Percentiles rank a stretch among this genome's conserved stretches.
Conservation (phyloP, 2,888 invertebrate genomes). For the Ptychoptera albimana region DNA sequence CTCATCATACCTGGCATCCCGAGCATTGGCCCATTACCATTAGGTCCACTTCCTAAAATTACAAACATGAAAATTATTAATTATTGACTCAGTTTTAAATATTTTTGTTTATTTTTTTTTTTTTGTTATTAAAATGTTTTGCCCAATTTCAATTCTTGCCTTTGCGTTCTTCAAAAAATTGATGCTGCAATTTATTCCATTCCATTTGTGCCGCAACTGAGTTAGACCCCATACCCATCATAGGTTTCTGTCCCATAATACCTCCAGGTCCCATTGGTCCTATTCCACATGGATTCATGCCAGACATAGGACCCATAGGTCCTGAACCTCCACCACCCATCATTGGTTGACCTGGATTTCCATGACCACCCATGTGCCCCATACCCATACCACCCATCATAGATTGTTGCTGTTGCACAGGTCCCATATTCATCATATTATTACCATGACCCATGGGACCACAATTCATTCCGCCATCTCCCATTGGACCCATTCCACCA, state of each 20-base stretch:
- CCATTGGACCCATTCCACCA: conserved; percentile 11
- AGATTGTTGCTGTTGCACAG: conserved; percentile 16
- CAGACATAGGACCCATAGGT: conserved; percentile 17
- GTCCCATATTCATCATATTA: conserved; percentile 4
- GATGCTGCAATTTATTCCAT: conserved; percentile 82
- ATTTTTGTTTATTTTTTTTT: too few species aligned
- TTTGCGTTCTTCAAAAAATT: conserved; percentile 58
- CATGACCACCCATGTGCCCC: conserved; percentile 19
- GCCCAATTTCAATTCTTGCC: conserved; percentile 21
- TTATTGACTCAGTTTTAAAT: too few species aligned
- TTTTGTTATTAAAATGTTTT: conserved; percentile 1
- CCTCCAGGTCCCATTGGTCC: background rate
- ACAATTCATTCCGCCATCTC: conserved; percentile 10
- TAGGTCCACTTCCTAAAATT: too few species aligned
- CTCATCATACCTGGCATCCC: background rate
- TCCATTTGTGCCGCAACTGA: conserved; percentile 54
- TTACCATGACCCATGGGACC: conserved; percentile 8
- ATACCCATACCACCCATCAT: conserved; percentile 14
- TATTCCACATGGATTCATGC: conserved; percentile 10
- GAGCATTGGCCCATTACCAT: too few species aligned
- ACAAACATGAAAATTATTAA: too few species aligned
- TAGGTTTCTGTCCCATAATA: conserved; percentile 9
- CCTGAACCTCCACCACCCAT: conserved; percentile 6
- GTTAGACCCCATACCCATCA: conserved; percentile 13
- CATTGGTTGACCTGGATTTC: conserved; percentile 8